These are phyloP conservation scores for Cephus cinctus DNA, from an alignment of 1,140 invertebrate genomes.

Conservation along the genomic window DNA sequence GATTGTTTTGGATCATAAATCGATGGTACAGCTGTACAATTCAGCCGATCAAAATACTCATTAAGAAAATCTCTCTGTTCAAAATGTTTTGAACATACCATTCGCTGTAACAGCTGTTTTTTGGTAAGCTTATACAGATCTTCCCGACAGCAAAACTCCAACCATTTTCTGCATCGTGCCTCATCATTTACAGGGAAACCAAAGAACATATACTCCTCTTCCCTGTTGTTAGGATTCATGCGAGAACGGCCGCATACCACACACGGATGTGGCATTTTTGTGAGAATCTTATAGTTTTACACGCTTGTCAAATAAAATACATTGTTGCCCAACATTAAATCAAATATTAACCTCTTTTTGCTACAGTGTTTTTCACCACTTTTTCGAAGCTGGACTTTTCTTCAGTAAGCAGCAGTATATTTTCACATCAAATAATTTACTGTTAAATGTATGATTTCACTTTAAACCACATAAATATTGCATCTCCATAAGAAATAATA, in stretches of 20 bases:
- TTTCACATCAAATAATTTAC: too few relatives aligned
- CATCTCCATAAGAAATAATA: too few relatives aligned
- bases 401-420: too few relatives aligned
- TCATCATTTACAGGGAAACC: constrained; percentile 54
- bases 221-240: constrained; percentile 52
- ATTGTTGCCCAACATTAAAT: constrained; percentile 3
- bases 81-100: constrained; percentile 55
- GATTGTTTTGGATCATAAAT: constrained; percentile 53
- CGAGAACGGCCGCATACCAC: constrained; percentile 54
- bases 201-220: constrained; percentile 53
- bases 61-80: constrained; percentile 44
- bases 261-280: constrained; percentile 53
- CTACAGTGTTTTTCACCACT: too few relatives aligned
- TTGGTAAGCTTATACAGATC: constrained; percentile 51
- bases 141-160: constrained; percentile 52
- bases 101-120: constrained; percentile 50
- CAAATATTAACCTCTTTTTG: too few relatives aligned
- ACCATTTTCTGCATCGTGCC: constrained; percentile 45
- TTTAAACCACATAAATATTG: too few relatives aligned
- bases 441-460: too few relatives aligned
- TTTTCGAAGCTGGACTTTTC: too few relatives aligned
- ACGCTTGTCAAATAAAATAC: constrained; percentile 22
- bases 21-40: constrained; percentile 44
- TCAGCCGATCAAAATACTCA: constrained; percentile 47
- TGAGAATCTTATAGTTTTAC: neutral